Conservation (phyloP, 2,888 invertebrate genomes). For the Ptychoptera albimana region DNA sequence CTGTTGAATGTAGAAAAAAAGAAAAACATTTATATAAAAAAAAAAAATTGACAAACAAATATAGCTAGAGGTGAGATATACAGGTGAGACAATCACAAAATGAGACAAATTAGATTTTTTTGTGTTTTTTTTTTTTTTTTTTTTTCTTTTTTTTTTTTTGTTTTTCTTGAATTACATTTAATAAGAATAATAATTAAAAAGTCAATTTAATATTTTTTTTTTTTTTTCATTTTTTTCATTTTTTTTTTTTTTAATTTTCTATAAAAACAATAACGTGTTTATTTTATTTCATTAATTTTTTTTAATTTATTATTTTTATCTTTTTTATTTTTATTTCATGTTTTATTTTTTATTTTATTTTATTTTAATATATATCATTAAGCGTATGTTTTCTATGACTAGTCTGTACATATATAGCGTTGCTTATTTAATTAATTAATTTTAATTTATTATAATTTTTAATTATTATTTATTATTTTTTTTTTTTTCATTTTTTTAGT, state of each 20-base stretch:
- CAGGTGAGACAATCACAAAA: no score
- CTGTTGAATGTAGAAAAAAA: no score
- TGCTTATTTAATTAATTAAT: constrained; percentile 4
- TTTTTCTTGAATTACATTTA: no score
- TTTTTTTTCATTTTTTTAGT: neutral
- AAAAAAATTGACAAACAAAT: no score
- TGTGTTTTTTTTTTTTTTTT: no score
- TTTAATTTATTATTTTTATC: constrained; percentile 1
- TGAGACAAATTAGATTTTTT: no score
- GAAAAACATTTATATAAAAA: no score
- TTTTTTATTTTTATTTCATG: neutral
- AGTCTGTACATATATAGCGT: constrained; percentile 8
- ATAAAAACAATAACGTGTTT: constrained; percentile 6
- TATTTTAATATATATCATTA: constrained; percentile 1
- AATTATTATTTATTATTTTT: constrained; percentile 1
- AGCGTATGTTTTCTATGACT: constrained; percentile 8
- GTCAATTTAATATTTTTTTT: no score
- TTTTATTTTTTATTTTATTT: constrained; percentile 1
- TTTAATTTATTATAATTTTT: constrained; percentile 2
- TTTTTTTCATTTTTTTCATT: neutral
- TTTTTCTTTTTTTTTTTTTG: no score
- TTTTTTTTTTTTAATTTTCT: constrained; percentile 3
- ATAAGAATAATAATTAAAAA: no score
- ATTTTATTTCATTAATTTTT: constrained; percentile 3
- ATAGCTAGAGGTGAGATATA: no score